Percentiles rank a stretch among this genome's conserved stretches.
phyloP scores from a whole-genome alignment of 2,888 invertebrate genomes.

The Athetis lepigone region DNA sequence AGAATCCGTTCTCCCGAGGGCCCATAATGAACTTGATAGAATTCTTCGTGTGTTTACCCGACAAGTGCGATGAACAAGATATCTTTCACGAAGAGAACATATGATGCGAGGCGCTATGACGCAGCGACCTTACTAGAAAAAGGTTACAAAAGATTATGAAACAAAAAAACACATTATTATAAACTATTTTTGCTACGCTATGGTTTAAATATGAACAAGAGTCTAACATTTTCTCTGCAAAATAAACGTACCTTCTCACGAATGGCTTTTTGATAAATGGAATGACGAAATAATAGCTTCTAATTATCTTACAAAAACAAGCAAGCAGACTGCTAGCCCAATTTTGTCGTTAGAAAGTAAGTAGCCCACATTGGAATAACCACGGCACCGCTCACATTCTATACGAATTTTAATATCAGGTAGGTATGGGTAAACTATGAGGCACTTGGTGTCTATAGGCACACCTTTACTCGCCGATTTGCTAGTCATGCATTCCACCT shows the following conservation, averaged over 20 bases:
- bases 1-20: slow-evolving; percentile 98
- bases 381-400: slow-evolving; percentile 24
- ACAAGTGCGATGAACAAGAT: slow-evolving; percentile 94
- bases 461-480: slow-evolving; percentile 6
- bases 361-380: slow-evolving; percentile 17
- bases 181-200: slow-evolving; percentile 40
- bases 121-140: slow-evolving; percentile 45
- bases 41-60: slow-evolving; percentile 96
- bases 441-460: slow-evolving; percentile 3
- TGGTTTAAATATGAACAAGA: slow-evolving; percentile 8
- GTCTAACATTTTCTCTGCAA: not conserved
- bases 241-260: not conserved
- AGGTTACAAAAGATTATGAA: slow-evolving; percentile 44
- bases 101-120: slow-evolving; percentile 77
- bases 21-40: slow-evolving; percentile 96
- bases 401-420: not conserved
- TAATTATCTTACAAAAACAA: slow-evolving; percentile 19
- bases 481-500: slow-evolving; percentile 15
- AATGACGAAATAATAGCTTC: slow-evolving; percentile 19
- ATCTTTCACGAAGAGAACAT: slow-evolving; percentile 92
- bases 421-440: slow-evolving; percentile 4
- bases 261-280: slow-evolving; percentile 15
- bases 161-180: slow-evolving; percentile 37
- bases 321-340: slow-evolving; percentile 18
- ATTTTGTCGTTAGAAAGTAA: slow-evolving; percentile 55